phyloP scores from a whole-genome alignment of 1,140 invertebrate species.

The Drosophila insularis region DNA sequence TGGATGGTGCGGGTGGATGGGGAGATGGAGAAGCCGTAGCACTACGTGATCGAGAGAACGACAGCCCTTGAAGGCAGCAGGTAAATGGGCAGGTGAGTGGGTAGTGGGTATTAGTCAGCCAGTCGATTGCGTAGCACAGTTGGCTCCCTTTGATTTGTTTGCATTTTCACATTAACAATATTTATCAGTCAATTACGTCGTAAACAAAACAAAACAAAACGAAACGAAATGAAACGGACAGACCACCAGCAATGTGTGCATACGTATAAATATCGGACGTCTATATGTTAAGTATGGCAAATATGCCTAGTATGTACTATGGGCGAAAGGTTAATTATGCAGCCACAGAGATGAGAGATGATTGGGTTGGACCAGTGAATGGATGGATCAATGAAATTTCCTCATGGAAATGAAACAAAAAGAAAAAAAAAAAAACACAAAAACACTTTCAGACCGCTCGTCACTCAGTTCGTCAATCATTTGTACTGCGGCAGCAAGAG shows the following conservation, averaged over 20 bases:
- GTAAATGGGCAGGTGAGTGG: neutral
- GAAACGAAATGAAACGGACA: constrained; percentile 29
- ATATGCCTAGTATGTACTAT: constrained; percentile 32
- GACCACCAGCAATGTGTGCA: constrained; percentile 13
- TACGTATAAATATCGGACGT: neutral
- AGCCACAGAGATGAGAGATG: constrained; percentile 3
- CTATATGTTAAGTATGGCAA: constrained; percentile 38
- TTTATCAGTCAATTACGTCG: constrained; percentile 72
- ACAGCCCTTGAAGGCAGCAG: constrained; percentile 20
- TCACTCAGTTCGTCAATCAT: constrained; percentile 66
- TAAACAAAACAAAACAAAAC: constrained; percentile 65
- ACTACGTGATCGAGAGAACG: constrained; percentile 54
- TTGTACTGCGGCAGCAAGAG: constrained; percentile 34
- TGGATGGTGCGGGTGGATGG: constrained; percentile 2
- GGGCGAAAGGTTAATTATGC: constrained; percentile 76
- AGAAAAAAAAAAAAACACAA: too few relatives aligned
- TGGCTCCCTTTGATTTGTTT: constrained; percentile 65
- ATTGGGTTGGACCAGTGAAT: neutral
- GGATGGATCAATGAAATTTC: constrained; percentile 42
- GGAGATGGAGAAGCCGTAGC: neutral
- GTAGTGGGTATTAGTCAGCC: constrained; percentile 36
- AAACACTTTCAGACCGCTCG: constrained; percentile 20
- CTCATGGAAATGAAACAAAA: constrained; percentile 12
- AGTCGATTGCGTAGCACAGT: constrained; percentile 66
- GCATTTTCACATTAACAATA: constrained; percentile 66